Base-by-base conservation (phyloP, 2,888 invertebrate species). In the Eupithecia abbreviata region DNA sequence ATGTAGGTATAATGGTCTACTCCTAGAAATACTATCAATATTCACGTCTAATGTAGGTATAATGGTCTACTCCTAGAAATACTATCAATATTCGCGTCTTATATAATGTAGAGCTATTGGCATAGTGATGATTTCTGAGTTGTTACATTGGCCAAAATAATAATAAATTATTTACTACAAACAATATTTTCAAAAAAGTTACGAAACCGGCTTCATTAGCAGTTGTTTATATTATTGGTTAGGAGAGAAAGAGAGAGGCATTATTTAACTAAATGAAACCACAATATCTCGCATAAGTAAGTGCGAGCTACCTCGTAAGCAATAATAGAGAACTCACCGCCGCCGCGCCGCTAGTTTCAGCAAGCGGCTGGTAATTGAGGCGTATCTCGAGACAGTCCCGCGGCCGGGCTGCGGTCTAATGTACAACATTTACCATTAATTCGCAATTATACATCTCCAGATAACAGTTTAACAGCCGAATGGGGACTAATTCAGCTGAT, bases 401-500 rank as follows among this genome's bases (percentile, higher is more conserved):
- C n/a, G 67, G 73, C 45, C 5, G 30, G 41, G 55, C 10, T 4
- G 15, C 9, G 15, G 15, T 41, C 18, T 47, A 47, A 47, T 13
- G 67, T 73, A 66, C 73, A 51, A 67, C 66, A 68, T 73, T 55
- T 43, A 45, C 55, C 68, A 73, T 73, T 55, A 69, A 74, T 74
- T 58, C 67, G 43, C 67, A 73, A 74, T 69, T 69, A 73, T 73
- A 68, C 69, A 43, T 68, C 68, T 58, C 67, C 55, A 68, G 67
- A 68, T 68, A 68, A 73, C 51, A 68, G 55, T 68, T 30, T 73
- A 68, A 68, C 58, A 43, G 74, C 74, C 73, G 77, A 77, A 72
- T 74, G 78, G 76, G 55, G 72, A 73, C 68, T 75, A 73, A 77
- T 81, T 78, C 77, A 81, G 65, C 70, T 42, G 49, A 73, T 73